Evolutionary conservation across 2,113 vertebrate species (phyloP).

Genomic region (Oceanites oceanicus): DNA sequence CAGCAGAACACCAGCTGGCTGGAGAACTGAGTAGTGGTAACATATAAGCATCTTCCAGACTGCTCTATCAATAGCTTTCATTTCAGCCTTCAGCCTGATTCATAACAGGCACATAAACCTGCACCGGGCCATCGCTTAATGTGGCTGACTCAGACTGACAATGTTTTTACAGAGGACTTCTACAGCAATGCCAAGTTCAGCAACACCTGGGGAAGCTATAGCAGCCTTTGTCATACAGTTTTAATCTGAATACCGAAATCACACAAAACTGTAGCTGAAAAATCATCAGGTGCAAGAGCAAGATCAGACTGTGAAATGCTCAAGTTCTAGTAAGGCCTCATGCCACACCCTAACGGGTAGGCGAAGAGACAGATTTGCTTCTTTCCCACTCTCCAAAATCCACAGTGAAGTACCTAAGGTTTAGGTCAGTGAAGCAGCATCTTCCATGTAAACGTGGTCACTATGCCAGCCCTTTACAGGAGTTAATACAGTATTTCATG

Average conservation of each 20-base stretch:
- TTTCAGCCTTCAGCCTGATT: background rate
- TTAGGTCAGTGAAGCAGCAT: background rate
- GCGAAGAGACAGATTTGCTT: background rate
- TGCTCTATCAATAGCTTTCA: background rate
- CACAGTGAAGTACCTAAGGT: background rate
- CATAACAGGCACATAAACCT: background rate
- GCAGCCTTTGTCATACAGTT: background rate
- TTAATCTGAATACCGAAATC: background rate
- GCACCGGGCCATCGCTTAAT: fast-evolving
- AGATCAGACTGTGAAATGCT: background rate
- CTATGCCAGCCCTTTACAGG: background rate
- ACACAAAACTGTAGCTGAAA: background rate
- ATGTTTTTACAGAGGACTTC: background rate
- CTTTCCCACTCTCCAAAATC: background rate
- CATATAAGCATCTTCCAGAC: background rate
- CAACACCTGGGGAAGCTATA: background rate
- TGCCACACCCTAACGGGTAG: too few relatives aligned
- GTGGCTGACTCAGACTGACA: background rate
- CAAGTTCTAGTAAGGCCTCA: background rate
- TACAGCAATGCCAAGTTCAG: background rate
- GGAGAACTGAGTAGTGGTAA: background rate
- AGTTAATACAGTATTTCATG: background rate
- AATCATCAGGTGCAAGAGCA: background rate
- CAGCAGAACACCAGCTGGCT: background rate
- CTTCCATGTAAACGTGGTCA: background rate